Evolutionary conservation across 2,888 invertebrate genomes (phyloP), one percentile per base, ranked within the genome.

Genomic region (Agriopis leucophaearia): DNA sequence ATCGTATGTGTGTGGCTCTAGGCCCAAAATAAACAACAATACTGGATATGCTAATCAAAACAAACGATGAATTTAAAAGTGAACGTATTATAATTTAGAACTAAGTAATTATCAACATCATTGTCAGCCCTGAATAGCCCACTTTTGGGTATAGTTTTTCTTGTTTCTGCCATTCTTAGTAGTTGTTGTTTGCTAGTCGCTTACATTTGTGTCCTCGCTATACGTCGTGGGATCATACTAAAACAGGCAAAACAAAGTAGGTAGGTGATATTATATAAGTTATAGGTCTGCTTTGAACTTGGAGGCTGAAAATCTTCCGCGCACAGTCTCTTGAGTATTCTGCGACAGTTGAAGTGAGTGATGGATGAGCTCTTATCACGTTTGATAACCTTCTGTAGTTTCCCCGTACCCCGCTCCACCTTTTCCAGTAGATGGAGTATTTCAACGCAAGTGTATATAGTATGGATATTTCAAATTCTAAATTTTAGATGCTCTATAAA

Each of bases 301-400:
- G 27, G 56, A 57, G 18, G 27, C 79, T 81, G 78, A 82, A 89
- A 91, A 90, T 89, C 84, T 90, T 90, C 88, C 89, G 83, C 78
- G 75, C 80, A 74, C 73, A 74, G 77, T 72, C 79, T 73, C 78
- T 76, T 74, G 82, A 80, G 78, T 78, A 80, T 81, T 79, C 77
- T 77, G 74, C 78, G 86, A 86, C 84, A 84, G 84, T 81, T 72
- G 71, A 64, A 69, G 71, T 76, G 80, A 78, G 81, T 92, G 92
- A 93, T 92, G 89, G 93, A 93, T 93, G 88, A 78, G 86, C 82
- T 87, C 85, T 92, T 92, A 93, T 92, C 93, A 84, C 75, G 66
- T 79, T 77, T 88, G 92, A 92, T 93, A 93, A 92, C 92, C 92
- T 89, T 90, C 85, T 82, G 65, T 42, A 59, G 80, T 80, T 80